Evolutionary conservation across 2,888 invertebrate genomes (phyloP).

Genomic region (Sussaba pulchella): DNA sequence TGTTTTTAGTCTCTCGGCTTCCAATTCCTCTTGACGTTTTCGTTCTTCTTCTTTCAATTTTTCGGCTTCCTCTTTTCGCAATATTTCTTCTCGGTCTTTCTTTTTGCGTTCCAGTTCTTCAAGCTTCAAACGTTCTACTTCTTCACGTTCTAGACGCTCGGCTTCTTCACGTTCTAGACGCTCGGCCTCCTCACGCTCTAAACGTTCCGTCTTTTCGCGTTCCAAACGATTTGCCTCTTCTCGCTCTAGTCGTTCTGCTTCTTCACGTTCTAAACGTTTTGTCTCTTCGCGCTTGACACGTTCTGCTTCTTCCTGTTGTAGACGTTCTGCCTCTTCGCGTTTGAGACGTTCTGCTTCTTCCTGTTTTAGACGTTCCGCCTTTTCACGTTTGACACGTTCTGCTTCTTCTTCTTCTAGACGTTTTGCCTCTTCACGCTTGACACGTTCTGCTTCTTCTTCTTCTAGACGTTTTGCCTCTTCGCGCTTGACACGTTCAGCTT

Average conservation of each 20-base stretch:
- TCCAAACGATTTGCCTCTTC: constrained; percentile 61
- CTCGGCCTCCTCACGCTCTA: constrained; percentile 59
- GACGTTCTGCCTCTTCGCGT: not conserved
- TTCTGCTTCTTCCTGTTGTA: constrained; percentile 67
- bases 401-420: constrained; percentile 55
- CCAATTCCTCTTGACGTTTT: constrained; percentile 77
- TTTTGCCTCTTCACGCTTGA: constrained; percentile 55
- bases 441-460: constrained; percentile 27
- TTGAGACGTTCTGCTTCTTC: constrained; percentile 66
- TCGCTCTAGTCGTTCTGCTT: constrained; percentile 15
- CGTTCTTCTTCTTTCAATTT: constrained; percentile 66
- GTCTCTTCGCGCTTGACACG: constrained; percentile 64
- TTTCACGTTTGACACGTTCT: not conserved
- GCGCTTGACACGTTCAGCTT: constrained; percentile 61
- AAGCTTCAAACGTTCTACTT: constrained; percentile 46
- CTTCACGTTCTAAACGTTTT: constrained; percentile 40
- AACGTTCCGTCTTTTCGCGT: constrained; percentile 65
- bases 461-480: constrained; percentile 1
- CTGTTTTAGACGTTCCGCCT: constrained; percentile 38
- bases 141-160: constrained; percentile 59
- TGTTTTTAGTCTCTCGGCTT: constrained; percentile 38
- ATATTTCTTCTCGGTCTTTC: constrained; percentile 53
- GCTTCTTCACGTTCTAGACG: constrained; percentile 48
- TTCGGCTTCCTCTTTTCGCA: constrained; percentile 69
- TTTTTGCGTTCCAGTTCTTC: constrained; percentile 60